These are phyloP conservation scores for Poeciliopsis infans DNA, from an alignment of 2,797 vertebrate species.

Conservation along the genomic window DNA sequence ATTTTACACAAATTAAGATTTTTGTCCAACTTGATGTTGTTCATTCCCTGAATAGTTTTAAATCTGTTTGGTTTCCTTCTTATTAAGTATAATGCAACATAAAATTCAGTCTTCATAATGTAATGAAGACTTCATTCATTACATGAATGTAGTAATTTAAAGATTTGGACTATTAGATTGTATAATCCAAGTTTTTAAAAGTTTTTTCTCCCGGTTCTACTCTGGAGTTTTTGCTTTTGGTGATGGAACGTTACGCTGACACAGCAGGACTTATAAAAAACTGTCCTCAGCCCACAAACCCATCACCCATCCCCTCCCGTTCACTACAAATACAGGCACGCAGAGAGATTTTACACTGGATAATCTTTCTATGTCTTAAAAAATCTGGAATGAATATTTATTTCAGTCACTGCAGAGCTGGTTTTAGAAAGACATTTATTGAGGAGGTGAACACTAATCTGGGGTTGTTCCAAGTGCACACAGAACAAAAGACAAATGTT, in stretches of 20 bases:
- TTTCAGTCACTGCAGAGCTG: background rate
- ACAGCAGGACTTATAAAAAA: constrained; percentile 63
- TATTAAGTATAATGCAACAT: background rate
- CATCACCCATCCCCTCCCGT: constrained; percentile 9
- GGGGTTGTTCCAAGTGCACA: constrained; percentile 64
- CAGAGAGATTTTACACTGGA: background rate
- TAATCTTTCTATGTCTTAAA: constrained; percentile 4
- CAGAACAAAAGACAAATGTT: constrained; percentile 59
- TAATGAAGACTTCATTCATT: no score
- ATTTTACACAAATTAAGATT: background rate
- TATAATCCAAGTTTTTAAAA: background rate
- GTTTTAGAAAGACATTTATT: constrained; percentile 76
- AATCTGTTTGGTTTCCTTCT: background rate
- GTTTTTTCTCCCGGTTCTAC: background rate
- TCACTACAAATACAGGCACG: constrained; percentile 16
- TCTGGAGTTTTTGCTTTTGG: constrained; percentile 41
- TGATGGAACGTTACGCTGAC: constrained; percentile 62
- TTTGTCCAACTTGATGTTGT: background rate
- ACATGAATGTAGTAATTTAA: no score
- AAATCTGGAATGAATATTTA: background rate
- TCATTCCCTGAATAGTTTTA: background rate
- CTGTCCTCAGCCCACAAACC: constrained; percentile 53
- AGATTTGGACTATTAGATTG: background rate
- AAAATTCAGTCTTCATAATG: background rate
- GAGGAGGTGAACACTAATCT: constrained; percentile 67